Base-by-base conservation (phyloP, 2,888 invertebrate species). In the Plemyria rubiginata region DNA sequence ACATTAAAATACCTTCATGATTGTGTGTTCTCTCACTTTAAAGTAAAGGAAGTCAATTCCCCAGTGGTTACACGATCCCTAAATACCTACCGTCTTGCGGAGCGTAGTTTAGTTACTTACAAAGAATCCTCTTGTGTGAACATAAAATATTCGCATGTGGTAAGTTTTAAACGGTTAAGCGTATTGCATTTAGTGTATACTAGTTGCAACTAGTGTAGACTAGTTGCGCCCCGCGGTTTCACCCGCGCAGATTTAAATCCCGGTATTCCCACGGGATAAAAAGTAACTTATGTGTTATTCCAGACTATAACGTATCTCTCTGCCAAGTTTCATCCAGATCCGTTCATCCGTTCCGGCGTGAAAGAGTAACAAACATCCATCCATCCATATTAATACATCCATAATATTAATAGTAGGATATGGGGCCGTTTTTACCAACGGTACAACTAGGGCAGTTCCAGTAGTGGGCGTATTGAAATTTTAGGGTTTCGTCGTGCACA, bases 71-170 rank as follows among this genome's bases (percentile, higher is more conserved):
- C 48, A 15, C 60, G 56, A 56, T 60, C 40, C 38, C 50, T 54
- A 57, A 57, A n/a, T n/a, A n/a, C n/a, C n/a, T 58, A 56, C 59
- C 55, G 53, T 60, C 60, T 60, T 60, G 54, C 49, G 38, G 40
- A 60, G 29, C 60, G 64, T 53, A 64, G 64, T 64, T 60, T 53
- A 64, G 64, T 64, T 60, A 52, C 56, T 64, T 60, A 52, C 56
- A 60, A 60, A 64, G 64, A 60, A 64, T 57, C 56, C 56, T 50
- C 60, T 40, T 64, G 60, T 60, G 54, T 64, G 53, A 62, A 60
- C 60, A 54, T 57, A 45, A 52, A 46, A 59, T 54, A 57, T 38
- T 50, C 48, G 32, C 52, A 52, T 29, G 2, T 9, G 29, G 50
- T 50, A 55, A 56, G 60, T 56, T 64, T 60, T 45, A 64, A 60